Evolutionary conservation across 2,113 vertebrate genomes (phyloP).

Genomic region (Emydocephalus ijimae): DNA sequence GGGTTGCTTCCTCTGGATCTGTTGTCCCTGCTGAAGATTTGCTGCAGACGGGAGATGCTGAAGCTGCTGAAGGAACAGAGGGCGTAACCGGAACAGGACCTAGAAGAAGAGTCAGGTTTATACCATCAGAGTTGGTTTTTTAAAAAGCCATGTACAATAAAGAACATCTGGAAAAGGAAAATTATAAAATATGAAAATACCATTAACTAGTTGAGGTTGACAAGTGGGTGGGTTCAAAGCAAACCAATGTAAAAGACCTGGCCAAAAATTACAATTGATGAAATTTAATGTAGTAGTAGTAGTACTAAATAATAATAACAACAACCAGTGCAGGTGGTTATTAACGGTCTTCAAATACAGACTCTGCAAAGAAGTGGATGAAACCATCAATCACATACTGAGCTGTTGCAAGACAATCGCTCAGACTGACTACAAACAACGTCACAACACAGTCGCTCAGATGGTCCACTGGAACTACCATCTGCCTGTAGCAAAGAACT

Average conservation of each 20-base stretch:
- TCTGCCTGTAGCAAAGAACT: too few relatives aligned
- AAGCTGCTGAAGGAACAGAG: constrained; percentile 52
- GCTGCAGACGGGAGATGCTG: constrained; percentile 27
- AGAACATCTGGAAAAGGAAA: neutral
- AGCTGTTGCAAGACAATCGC: too few relatives aligned
- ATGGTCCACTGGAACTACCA: too few relatives aligned
- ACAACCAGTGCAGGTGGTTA: too few relatives aligned
- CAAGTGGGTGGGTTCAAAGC: neutral
- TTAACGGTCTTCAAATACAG: too few relatives aligned
- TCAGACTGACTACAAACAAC: too few relatives aligned
- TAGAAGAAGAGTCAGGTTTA: constrained; percentile 24
- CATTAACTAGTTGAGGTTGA: neutral
- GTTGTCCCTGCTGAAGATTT: constrained; percentile 87
- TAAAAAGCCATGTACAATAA: neutral
- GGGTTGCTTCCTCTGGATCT: constrained; percentile 88
- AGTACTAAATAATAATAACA: too few relatives aligned
- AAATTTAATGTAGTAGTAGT: neutral
- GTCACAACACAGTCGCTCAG: too few relatives aligned
- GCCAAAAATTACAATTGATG: neutral
- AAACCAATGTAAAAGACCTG: neutral
- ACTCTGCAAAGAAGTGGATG: too few relatives aligned
- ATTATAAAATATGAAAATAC: neutral
- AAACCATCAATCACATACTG: too few relatives aligned
- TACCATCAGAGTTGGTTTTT: neutral
- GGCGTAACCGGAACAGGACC: constrained; percentile 21